Conservation (phyloP, 2,888 invertebrate genomes). For the Metalampra italica region DNA sequence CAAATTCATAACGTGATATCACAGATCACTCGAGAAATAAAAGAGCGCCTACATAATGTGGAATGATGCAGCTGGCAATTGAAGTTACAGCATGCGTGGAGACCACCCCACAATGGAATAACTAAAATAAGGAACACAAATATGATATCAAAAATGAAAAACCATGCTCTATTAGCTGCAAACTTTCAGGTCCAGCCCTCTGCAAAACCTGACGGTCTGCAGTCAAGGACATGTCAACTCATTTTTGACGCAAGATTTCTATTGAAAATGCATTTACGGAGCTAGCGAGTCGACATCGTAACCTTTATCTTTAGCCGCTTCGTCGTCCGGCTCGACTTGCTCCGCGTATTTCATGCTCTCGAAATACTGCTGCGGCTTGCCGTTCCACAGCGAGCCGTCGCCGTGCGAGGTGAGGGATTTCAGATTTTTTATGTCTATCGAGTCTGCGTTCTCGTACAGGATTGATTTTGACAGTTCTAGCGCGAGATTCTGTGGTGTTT, state of each 20-base stretch:
- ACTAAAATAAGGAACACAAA: background rate
- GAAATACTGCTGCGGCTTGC: conserved; percentile 77
- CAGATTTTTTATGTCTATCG: conserved; percentile 34
- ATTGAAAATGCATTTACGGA: conserved; percentile 13
- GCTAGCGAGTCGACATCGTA: conserved; percentile 61
- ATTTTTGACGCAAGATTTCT: background rate
- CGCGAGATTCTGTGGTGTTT: conserved; percentile 54
- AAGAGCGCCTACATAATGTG: conserved; percentile 23
- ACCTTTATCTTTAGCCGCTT: conserved; percentile 24
- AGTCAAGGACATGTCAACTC: background rate
- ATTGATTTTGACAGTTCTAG: conserved; percentile 47
- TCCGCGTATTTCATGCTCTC: conserved; percentile 82
- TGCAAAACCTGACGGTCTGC: no score
- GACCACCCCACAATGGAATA: background rate
- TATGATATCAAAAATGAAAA: background rate
- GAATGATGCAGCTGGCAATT: conserved; percentile 23
- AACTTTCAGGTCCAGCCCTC: no score
- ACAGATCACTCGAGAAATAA: conserved; percentile 42
- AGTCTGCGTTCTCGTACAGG: conserved; percentile 58
- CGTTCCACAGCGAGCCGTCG: conserved; percentile 79
- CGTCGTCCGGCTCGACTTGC: conserved; percentile 15
- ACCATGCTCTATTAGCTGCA: background rate
- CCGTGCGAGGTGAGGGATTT: conserved; percentile 35
- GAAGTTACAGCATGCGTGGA: conserved; percentile 3
- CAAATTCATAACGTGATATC: conserved; percentile 37